Conservation (phyloP, 1,140 invertebrate species). For the Sarcophaga peregrina region DNA sequence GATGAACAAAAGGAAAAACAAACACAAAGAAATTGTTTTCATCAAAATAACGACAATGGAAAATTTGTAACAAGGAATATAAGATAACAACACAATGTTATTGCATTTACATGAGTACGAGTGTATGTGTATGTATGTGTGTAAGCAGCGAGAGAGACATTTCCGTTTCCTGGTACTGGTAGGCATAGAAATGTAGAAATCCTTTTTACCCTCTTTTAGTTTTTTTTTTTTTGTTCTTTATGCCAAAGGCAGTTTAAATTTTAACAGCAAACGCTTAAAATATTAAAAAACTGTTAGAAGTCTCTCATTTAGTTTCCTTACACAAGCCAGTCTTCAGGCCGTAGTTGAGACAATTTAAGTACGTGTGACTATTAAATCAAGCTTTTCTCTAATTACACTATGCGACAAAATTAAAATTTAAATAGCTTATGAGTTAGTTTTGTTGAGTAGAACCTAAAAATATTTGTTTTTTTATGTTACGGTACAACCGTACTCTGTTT, state of each 20-base stretch:
- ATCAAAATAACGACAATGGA: background rate
- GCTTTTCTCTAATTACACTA: too few species aligned
- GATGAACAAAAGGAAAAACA: too few species aligned
- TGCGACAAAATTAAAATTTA: too few species aligned
- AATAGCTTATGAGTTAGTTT: too few species aligned
- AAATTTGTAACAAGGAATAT: conserved; percentile 2
- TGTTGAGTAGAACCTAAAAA: too few species aligned
- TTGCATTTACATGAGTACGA: background rate
- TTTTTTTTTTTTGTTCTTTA: too few species aligned
- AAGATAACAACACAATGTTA: conserved; percentile 25
- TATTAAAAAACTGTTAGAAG: conserved; percentile 5
- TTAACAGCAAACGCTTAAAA: background rate
- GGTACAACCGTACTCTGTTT: too few species aligned
- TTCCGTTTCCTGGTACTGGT: background rate
- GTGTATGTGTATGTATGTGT: background rate
- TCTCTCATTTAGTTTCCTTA: too few species aligned
- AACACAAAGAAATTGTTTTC: background rate
- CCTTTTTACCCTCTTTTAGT: background rate
- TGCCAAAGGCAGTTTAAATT: conserved; percentile 1
- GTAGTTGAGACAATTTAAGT: too few species aligned
- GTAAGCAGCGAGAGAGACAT: background rate
- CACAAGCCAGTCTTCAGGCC: too few species aligned
- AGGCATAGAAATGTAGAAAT: background rate
- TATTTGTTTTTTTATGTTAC: too few species aligned
- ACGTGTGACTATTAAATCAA: too few species aligned